Evolutionary conservation across 2,113 vertebrate species (phyloP).

Genomic region (Actinemys pallida): DNA sequence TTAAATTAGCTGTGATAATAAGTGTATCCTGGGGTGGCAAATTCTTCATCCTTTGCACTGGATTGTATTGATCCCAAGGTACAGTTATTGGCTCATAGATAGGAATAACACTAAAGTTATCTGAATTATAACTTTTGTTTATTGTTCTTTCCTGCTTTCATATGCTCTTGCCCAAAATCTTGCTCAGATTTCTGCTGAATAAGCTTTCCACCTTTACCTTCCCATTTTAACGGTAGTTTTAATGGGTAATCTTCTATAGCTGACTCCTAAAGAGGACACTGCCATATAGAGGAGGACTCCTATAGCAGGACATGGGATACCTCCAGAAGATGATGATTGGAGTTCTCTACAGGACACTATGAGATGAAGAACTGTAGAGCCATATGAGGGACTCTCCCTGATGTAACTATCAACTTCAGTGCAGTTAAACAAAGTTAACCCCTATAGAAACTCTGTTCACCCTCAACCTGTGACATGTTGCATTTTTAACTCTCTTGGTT

Average conservation of each 20-base stretch:
- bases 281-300: not conserved
- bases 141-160: not conserved
- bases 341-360: not conserved
- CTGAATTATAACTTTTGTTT: not conserved
- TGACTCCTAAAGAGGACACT: not conserved
- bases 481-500: not conserved
- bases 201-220: not conserved
- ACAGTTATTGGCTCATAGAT: not conserved
- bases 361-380: not conserved
- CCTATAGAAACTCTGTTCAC: not conserved
- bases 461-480: not conserved
- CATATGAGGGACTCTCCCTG: not conserved
- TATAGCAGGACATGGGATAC: not conserved
- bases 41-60: not conserved
- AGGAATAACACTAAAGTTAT: not conserved
- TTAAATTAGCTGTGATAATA: not conserved
- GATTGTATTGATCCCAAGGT: not conserved
- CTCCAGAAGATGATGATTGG: not conserved
- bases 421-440: not conserved
- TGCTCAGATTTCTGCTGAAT: not conserved
- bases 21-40: fast-evolving
- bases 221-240: not conserved
- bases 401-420: not conserved
- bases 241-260: not conserved
- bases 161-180: not conserved